Percentiles rank a stretch among this genome's conserved stretches.
Conservation (phyloP, 2,888 invertebrate species). For the Agriotes lineatus region DNA sequence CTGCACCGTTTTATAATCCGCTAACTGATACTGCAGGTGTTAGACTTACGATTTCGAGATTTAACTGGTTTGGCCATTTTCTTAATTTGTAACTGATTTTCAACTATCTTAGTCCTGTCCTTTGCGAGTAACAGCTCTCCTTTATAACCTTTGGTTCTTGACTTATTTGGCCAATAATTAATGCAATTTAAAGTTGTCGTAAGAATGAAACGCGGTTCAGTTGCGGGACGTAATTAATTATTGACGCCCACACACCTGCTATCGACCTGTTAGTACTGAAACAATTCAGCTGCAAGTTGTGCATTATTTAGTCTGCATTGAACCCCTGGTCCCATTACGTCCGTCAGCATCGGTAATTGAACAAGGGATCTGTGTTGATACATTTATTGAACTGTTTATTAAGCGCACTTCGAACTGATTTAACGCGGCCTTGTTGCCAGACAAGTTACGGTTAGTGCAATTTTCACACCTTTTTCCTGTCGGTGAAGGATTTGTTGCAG, state of each 20-base stretch:
- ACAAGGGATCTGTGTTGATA: conserved; percentile 25
- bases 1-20: background rate
- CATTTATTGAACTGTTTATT: conserved; percentile 33
- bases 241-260: background rate
- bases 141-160: too few relatives aligned
- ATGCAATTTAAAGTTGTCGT: background rate
- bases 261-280: background rate
- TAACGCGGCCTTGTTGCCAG: conserved; percentile 14
- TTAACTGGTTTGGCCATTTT: too few relatives aligned
- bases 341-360: conserved; percentile 12
- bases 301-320: conserved; percentile 19
- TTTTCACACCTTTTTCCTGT: conserved; percentile 23
- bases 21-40: conserved; percentile 1
- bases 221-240: background rate
- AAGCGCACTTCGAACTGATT: conserved; percentile 23
- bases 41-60: too few relatives aligned
- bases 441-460: conserved; percentile 25
- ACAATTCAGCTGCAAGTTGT: background rate
- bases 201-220: background rate
- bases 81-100: too few relatives aligned
- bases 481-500: conserved; percentile 5
- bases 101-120: too few relatives aligned
- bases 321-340: conserved; percentile 13
- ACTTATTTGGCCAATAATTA: background rate
- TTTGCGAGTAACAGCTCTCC: too few relatives aligned